Evolutionary conservation across 1,140 invertebrate species (phyloP).

Genomic region (Delia radicum): DNA sequence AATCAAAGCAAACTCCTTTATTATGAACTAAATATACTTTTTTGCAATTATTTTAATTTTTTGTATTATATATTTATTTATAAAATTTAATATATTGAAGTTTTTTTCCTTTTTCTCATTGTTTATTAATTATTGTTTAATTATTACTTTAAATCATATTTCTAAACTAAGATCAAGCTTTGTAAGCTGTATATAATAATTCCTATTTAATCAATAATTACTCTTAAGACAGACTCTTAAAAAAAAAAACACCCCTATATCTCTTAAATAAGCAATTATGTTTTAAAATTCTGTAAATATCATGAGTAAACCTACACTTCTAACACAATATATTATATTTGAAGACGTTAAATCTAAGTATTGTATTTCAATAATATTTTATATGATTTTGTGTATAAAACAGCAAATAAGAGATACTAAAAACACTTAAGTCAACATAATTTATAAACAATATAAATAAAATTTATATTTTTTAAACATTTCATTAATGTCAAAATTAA

Average conservation of each 20-base stretch:
- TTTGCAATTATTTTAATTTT: background rate
- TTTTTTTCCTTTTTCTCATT: too few species aligned
- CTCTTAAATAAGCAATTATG: background rate
- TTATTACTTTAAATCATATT: background rate
- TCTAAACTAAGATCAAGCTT: background rate
- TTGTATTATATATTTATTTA: background rate
- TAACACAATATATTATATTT: background rate
- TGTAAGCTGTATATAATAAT: conserved; percentile 2
- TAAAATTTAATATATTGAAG: too few species aligned
- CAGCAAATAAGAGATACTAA: background rate
- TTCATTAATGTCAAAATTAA: conserved; percentile 13
- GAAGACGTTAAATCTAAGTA: conserved; percentile 9
- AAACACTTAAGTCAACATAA: background rate
- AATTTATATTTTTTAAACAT: conserved; percentile 19
- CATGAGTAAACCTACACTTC: background rate
- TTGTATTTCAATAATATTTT: background rate
- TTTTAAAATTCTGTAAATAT: background rate
- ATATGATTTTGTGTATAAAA: conserved; percentile 14
- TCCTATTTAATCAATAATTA: conserved; percentile 2
- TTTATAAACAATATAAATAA: conserved; percentile 3
- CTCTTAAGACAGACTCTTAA: background rate
- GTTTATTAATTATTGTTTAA: background rate
- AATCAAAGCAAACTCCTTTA: too few species aligned
- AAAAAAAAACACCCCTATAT: background rate
- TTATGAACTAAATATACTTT: too few species aligned